Evolutionary conservation across 2,888 invertebrate genomes (phyloP).

Genomic region (Erannis defoliaria): DNA sequence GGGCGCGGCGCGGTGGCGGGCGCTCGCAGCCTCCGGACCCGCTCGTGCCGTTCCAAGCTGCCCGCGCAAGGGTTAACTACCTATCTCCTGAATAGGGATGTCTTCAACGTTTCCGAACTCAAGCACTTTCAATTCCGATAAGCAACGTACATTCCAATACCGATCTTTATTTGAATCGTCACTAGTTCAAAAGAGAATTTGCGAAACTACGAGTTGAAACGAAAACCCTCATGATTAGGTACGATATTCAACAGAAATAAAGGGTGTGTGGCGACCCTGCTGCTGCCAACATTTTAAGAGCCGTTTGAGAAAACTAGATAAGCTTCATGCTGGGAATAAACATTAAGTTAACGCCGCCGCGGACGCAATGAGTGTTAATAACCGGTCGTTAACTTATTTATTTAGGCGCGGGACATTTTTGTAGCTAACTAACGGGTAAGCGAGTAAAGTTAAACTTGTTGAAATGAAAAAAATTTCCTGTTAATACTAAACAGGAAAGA

Average conservation of each 20-base stretch:
- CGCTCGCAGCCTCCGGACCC: slow-evolving; percentile 47
- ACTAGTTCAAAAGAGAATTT: background rate
- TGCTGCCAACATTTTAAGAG: slow-evolving; percentile 26
- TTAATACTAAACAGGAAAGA: no score
- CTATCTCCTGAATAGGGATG: slow-evolving; percentile 60
- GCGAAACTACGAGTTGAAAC: background rate
- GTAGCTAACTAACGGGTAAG: slow-evolving; percentile 9
- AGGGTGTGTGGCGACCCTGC: slow-evolving; percentile 20
- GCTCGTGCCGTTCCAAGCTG: slow-evolving; percentile 49
- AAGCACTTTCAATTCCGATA: slow-evolving; percentile 11
- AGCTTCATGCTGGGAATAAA: slow-evolving; percentile 73
- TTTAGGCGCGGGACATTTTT: slow-evolving; percentile 49
- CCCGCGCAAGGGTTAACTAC: slow-evolving; percentile 81
- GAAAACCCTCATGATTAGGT: background rate
- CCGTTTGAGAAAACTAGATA: slow-evolving; percentile 38
- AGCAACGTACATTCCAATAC: slow-evolving; percentile 5
- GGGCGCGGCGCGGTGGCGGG: slow-evolving; percentile 61
- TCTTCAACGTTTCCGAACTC: slow-evolving; percentile 4
- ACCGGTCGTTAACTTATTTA: slow-evolving; percentile 53
- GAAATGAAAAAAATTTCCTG: no score
- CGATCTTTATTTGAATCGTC: slow-evolving; percentile 19
- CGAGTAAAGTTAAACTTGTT: background rate
- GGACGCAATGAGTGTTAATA: slow-evolving; percentile 71
- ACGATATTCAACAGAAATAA: background rate
- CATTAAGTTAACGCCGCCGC: slow-evolving; percentile 77